Conservation (phyloP, 2,113 vertebrate genomes). For the Pelmatolapia mariae region DNA sequence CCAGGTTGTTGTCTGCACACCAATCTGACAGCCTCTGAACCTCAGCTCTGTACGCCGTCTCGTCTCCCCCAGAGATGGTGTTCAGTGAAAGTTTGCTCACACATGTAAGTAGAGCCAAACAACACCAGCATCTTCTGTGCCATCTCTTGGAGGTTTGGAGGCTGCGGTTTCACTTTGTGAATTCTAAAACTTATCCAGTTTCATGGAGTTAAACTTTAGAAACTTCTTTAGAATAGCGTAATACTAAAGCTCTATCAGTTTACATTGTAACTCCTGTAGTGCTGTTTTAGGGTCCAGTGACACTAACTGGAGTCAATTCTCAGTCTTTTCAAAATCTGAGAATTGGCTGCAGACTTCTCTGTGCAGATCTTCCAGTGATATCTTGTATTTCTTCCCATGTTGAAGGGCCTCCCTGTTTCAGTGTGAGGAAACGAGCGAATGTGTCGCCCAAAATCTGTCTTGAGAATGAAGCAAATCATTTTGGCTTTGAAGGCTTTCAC, state of each 20-base stretch:
- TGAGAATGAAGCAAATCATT: neutral
- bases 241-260: conserved; percentile 4
- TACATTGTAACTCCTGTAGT: neutral
- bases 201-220: neutral
- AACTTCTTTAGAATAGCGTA: conserved; percentile 1
- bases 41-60: neutral
- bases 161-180: neutral
- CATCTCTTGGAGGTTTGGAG: neutral
- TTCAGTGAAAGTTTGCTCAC: conserved; percentile 26
- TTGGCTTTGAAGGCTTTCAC: conserved; percentile 36
- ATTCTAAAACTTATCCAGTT: neutral
- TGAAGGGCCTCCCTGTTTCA: neutral
- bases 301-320: conserved; percentile 14
- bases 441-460: neutral
- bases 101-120: neutral
- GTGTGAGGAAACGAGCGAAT: conserved; percentile 18
- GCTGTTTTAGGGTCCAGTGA: neutral
- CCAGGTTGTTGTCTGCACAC: neutral
- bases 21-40: neutral
- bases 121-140: neutral
- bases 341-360: conserved; percentile 3
- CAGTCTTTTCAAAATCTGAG: conserved; percentile 21
- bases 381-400: neutral
- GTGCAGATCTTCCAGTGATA: conserved; percentile 10
- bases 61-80: neutral